phyloP scores from a whole-genome alignment of 1,140 invertebrate genomes.

The Lordiphosa stackelbergi region DNA sequence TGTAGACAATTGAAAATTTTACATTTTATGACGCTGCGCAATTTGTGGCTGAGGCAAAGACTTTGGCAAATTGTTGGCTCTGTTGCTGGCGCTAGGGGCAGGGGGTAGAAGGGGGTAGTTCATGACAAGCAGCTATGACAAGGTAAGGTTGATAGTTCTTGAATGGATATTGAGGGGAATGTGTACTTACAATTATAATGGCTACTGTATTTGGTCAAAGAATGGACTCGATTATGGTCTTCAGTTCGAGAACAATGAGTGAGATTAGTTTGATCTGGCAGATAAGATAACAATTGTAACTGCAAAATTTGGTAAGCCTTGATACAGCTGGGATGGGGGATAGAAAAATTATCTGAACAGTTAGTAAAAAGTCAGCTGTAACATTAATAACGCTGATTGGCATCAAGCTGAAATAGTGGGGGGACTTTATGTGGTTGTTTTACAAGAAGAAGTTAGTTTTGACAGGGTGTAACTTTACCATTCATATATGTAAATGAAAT shows the following conservation, averaged over 20 bases:
- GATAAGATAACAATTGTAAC: background rate
- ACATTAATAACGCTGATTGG: too few species aligned
- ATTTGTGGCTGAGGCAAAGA: conserved; percentile 53
- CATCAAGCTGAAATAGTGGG: too few species aligned
- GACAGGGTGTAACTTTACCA: too few species aligned
- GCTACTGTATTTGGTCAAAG: conserved; percentile 1
- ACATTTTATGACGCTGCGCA: conserved; percentile 73
- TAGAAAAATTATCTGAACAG: too few species aligned
- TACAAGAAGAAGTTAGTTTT: too few species aligned
- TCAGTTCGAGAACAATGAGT: conserved; percentile 7
- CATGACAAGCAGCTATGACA: conserved; percentile 29
- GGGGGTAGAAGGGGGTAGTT: conserved; percentile 2
- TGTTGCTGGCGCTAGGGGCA: background rate
- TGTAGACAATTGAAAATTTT: conserved; percentile 74
- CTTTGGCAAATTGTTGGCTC: conserved; percentile 42
- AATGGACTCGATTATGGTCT: background rate
- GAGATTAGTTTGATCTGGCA: background rate
- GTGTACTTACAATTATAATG: conserved; percentile 4
- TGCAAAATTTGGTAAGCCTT: too few species aligned
- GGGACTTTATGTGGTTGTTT: too few species aligned
- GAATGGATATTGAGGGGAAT: conserved; percentile 23
- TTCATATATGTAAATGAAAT: too few species aligned
- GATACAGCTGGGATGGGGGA: too few species aligned
- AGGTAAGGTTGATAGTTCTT: conserved; percentile 22
- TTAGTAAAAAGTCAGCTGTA: too few species aligned